A percentile compares a stretch with the other conserved stretches of the same genome.
These are phyloP conservation scores for Saccostrea glomerata DNA, from an alignment of 1,140 invertebrate species.

Conservation along the genomic window DNA sequence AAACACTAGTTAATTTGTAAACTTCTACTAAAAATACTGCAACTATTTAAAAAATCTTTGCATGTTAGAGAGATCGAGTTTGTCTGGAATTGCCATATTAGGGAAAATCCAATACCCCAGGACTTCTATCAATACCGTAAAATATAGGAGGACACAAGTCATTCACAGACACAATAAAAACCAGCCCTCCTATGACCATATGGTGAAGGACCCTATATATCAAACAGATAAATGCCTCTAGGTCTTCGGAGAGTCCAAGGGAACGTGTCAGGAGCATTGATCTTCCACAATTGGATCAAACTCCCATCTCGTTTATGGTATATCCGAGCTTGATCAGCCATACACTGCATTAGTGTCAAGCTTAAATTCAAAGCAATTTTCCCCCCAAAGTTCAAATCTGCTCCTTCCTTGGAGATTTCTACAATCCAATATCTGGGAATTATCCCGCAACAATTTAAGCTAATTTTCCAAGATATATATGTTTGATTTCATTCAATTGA, in stretches of 20 bases:
- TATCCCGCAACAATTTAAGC: neutral
- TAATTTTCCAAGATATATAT: neutral
- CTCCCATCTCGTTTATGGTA: slow-evolving; percentile 6
- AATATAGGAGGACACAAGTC: neutral
- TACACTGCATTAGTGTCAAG: slow-evolving; percentile 1
- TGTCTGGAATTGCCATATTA: too few species aligned
- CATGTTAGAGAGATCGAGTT: too few species aligned
- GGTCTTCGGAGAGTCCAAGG: neutral
- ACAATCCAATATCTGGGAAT: slow-evolving; percentile 1
- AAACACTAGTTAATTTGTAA: too few species aligned
- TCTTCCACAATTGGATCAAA: neutral
- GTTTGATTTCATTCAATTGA: neutral
- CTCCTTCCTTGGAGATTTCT: neutral
- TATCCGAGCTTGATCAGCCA: slow-evolving; percentile 4
- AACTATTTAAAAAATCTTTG: too few species aligned
- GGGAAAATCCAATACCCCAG: neutral
- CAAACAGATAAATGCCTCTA: neutral
- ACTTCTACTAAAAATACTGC: too few species aligned
- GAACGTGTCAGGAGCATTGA: neutral
- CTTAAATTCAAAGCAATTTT: slow-evolving; percentile 4
- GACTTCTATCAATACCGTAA: neutral
- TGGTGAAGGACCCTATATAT: slow-evolving; percentile 14
- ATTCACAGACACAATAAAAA: slow-evolving; percentile 11
- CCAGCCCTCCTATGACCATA: neutral
- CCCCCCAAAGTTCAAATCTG: neutral